phyloP scores from a whole-genome alignment of 1,140 invertebrate species.

The Lineus longissimus region DNA sequence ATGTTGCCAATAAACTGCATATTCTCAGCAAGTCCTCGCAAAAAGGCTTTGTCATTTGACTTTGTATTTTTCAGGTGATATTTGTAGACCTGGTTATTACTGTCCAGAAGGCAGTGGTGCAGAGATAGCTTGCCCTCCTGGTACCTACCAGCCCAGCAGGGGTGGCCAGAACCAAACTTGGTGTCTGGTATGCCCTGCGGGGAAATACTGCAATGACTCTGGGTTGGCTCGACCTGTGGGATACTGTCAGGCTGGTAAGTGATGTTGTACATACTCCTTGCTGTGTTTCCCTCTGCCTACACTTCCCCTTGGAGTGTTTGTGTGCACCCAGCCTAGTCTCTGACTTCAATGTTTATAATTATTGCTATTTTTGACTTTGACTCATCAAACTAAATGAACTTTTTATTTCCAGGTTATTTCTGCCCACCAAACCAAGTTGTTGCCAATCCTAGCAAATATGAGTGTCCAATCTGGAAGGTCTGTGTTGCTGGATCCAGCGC shows the following conservation, averaged over 20 bases:
- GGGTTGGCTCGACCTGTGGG: slow-evolving; percentile 34
- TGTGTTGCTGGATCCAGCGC: slow-evolving; percentile 32
- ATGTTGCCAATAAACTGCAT: too few relatives aligned
- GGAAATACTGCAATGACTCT: slow-evolving; percentile 37
- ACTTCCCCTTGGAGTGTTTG: too few relatives aligned
- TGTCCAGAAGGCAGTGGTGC: slow-evolving; percentile 33
- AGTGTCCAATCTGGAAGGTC: slow-evolving; percentile 42
- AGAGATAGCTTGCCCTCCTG: slow-evolving; percentile 33
- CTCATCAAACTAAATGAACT: too few relatives aligned
- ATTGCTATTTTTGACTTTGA: too few relatives aligned
- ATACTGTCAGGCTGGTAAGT: slow-evolving; percentile 25
- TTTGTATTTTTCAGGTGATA: too few relatives aligned
- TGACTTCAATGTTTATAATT: too few relatives aligned
- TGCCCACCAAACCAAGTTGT: slow-evolving; percentile 40
- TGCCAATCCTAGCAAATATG: slow-evolving; percentile 29
- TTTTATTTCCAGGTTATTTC: slow-evolving; percentile 31
- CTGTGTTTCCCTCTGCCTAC: too few relatives aligned
- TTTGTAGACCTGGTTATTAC: slow-evolving; percentile 37
- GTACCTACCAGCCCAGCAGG: slow-evolving; percentile 37
- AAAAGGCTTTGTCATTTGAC: too few relatives aligned
- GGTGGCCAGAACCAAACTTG: slow-evolving; percentile 31
- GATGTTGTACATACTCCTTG: too few relatives aligned
- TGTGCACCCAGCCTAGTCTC: too few relatives aligned
- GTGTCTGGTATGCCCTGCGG: slow-evolving; percentile 42
- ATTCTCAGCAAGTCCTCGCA: too few relatives aligned